These are phyloP conservation scores for Trachelus stipa DNA, from an alignment of 2,888 invertebrate species.

Conservation along the genomic window DNA sequence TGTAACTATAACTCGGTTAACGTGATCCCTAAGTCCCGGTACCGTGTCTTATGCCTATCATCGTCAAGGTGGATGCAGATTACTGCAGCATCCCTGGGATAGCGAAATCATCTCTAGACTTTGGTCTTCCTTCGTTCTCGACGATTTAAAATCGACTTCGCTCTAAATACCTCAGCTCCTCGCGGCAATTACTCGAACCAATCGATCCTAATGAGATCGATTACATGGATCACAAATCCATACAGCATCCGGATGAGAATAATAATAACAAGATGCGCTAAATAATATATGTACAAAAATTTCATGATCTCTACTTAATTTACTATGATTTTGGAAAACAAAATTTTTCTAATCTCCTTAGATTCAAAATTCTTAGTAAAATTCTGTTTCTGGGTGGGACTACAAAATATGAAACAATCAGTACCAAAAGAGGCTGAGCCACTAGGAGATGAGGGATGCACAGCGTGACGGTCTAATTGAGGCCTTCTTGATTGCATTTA, in stretches of 20 bases:
- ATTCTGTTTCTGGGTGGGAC: neutral
- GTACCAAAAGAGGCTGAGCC: slow-evolving; percentile 32
- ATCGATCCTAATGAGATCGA: neutral
- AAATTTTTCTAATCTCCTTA: slow-evolving; percentile 1
- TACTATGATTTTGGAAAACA: neutral
- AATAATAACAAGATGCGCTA: neutral
- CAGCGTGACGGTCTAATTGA: slow-evolving; percentile 64
- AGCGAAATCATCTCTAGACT: neutral
- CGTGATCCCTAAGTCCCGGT: slow-evolving; percentile 30
- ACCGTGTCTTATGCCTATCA: slow-evolving; percentile 41
- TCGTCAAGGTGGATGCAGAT: slow-evolving; percentile 47
- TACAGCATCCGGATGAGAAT: neutral
- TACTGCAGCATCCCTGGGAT: slow-evolving; percentile 25
- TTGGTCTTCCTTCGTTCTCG: neutral
- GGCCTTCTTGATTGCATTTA: slow-evolving; percentile 64
- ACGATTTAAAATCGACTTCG: neutral
- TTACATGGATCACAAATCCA: neutral
- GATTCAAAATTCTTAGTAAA: slow-evolving; percentile 15
- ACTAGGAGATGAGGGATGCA: slow-evolving; percentile 58
- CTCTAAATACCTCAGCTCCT: neutral
- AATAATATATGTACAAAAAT: neutral
- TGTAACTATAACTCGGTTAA: slow-evolving; percentile 51
- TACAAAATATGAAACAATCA: neutral
- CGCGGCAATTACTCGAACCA: neutral
- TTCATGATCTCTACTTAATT: neutral